phyloP scores from a whole-genome alignment of 2,888 invertebrate species.

The Dione vanillae region DNA sequence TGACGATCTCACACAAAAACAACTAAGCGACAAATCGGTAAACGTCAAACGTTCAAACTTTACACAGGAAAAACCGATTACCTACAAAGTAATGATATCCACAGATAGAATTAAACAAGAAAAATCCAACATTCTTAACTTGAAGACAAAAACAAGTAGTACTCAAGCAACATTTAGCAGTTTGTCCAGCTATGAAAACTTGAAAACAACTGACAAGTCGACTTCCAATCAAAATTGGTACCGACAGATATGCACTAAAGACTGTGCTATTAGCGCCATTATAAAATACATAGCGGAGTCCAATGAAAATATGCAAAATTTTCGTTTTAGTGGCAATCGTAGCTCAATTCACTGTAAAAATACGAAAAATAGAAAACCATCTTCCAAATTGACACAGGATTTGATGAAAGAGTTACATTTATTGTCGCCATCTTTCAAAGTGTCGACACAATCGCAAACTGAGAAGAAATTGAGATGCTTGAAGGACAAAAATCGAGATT shows the following conservation, averaged over 20 bases:
- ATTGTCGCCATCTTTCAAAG: constrained; percentile 53
- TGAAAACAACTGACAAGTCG: constrained; percentile 48
- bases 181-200: constrained; percentile 34
- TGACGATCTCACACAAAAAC: constrained; percentile 15
- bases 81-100: constrained; percentile 9
- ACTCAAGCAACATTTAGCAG: constrained; percentile 43
- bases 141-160: constrained; percentile 31
- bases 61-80: not conserved
- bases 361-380: constrained; percentile 31
- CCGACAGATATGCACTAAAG: constrained; percentile 50
- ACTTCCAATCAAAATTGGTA: constrained; percentile 57
- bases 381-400: constrained; percentile 49
- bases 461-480: constrained; percentile 49
- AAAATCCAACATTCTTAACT: not conserved
- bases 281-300: constrained; percentile 53
- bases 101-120: not conserved
- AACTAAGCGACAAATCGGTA: constrained; percentile 41
- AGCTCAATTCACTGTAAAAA: constrained; percentile 21
- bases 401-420: constrained; percentile 54
- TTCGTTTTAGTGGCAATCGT: constrained; percentile 39
- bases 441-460: constrained; percentile 62
- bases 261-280: constrained; percentile 55
- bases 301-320: constrained; percentile 44
- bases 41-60: constrained; percentile 29
- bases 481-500: constrained; percentile 53